Base-by-base conservation (phyloP, 2,888 invertebrate genomes). In the Drosophila multiciliata region DNA sequence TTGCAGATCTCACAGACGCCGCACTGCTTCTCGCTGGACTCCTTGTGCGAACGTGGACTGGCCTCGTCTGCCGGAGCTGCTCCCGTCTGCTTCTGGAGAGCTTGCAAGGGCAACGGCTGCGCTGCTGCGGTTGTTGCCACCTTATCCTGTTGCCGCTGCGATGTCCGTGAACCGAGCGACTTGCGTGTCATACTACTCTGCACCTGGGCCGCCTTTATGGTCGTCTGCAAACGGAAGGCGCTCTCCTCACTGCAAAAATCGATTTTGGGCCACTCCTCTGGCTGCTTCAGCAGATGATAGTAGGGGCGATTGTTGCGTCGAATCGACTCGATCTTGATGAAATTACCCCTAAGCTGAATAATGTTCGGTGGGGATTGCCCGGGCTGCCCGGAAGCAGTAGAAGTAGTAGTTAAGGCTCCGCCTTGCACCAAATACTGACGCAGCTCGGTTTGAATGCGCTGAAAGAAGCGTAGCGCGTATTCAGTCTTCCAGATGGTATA, bases 1-100 rank as follows among this genome's bases (percentile, higher is more conserved):
- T 96, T 96, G 92, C 97, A 97, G 92, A 97, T 96, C 93, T 97
- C 96, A 93, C 97, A 97, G 90, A 96, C 97, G 23, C 97, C 97
- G 50, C 94, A 94, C 76, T 94, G 93, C 53, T 93, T 93, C 4
- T 93, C 92, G 36, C 90, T 92, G 1, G 92, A 87, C 42, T 92
- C 91, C 62, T 91, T 91, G 32, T 76, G 73, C 3, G 88, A 82
- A 11, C 72, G 66, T 2, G 83, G 81, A 52, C 82, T 79, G 12
- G 15, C 45, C 23, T 45, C 45, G 8, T 78, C 75, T 3, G 75
- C 73, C 6, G 80, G 40, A 5, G 74, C n/a, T 36, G 79, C 20
- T 36, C 59, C 59, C 11, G 73, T 48, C 65, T 81, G 75, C 33
- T 69, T 75, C 23, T 79, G 79, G 3, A 81, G 63, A 11, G 75